These are phyloP conservation scores for Alosa sapidissima DNA, from an alignment of 2,797 vertebrate genomes.

Conservation along the genomic window DNA sequence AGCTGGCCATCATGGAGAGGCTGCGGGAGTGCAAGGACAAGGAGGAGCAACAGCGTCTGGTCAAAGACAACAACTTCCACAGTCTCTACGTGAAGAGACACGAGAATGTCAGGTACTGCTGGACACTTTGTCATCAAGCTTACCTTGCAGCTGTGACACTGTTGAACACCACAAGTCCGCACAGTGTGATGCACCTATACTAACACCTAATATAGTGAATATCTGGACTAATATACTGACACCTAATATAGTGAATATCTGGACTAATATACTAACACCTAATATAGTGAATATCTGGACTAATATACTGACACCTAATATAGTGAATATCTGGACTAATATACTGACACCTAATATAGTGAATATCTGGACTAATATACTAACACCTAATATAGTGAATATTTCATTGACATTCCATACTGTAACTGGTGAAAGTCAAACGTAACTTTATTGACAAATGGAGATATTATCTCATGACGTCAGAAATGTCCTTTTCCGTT, in stretches of 20 bases:
- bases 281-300: too few relatives aligned
- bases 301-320: too few relatives aligned
- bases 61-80: conserved; percentile 97
- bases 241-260: too few relatives aligned
- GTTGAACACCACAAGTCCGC: neutral
- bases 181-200: neutral
- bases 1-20: conserved; percentile 93
- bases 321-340: too few relatives aligned
- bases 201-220: too few relatives aligned
- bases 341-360: too few relatives aligned
- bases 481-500: neutral
- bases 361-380: too few relatives aligned
- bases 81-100: conserved; percentile 96
- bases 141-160: neutral
- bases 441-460: neutral
- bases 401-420: too few relatives aligned
- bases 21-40: conserved; percentile 90
- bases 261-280: too few relatives aligned
- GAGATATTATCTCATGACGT: neutral
- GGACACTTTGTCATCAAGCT: neutral
- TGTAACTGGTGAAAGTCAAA: too few relatives aligned
- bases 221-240: too few relatives aligned
- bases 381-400: too few relatives aligned
- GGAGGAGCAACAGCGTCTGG: conserved; percentile 78
- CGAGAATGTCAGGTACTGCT: conserved; percentile 91